phyloP scores from a whole-genome alignment of 2,797 vertebrate genomes.

The Pipistrellus pipistrellus region DNA sequence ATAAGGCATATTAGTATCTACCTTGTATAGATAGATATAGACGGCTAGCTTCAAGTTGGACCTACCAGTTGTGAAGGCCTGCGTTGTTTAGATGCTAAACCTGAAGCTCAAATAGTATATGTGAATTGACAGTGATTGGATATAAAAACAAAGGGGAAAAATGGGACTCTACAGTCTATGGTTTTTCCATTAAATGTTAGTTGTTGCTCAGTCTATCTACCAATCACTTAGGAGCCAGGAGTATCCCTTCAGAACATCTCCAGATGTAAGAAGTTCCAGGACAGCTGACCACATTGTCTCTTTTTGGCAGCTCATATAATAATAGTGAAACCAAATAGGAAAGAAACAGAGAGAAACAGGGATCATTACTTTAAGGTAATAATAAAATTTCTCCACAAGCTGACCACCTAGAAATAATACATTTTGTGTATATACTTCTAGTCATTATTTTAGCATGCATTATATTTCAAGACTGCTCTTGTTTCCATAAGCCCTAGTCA shows the following conservation, averaged over 20 bases:
- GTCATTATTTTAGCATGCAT: conserved; percentile 30
- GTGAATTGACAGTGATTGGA: neutral
- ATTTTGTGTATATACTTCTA: conserved; percentile 53
- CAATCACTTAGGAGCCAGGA: neutral
- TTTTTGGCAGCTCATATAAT: conserved; percentile 25
- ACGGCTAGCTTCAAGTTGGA: neutral
- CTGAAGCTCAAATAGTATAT: conserved; percentile 7
- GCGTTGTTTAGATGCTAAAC: neutral
- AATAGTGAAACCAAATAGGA: conserved; percentile 4
- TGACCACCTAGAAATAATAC: conserved; percentile 21
- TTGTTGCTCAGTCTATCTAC: conserved; percentile 31
- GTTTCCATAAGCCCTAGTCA: conserved; percentile 15
- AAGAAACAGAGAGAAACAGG: conserved; percentile 44
- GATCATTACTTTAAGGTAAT: conserved; percentile 40
- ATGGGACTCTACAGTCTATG: neutral
- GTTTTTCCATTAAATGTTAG: conserved; percentile 49
- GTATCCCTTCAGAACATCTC: too few species aligned
- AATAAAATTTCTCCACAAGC: conserved; percentile 22
- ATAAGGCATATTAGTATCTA: neutral
- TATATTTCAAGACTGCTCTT: conserved; percentile 12
- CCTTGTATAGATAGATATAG: neutral
- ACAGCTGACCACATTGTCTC: neutral
- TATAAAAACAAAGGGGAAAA: conserved; percentile 17
- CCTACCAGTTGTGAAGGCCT: neutral
- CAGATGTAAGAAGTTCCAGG: conserved; percentile 5